These are phyloP conservation scores for Drosophila willistoni DNA, from an alignment of 1,140 invertebrate genomes.

Conservation along the genomic window DNA sequence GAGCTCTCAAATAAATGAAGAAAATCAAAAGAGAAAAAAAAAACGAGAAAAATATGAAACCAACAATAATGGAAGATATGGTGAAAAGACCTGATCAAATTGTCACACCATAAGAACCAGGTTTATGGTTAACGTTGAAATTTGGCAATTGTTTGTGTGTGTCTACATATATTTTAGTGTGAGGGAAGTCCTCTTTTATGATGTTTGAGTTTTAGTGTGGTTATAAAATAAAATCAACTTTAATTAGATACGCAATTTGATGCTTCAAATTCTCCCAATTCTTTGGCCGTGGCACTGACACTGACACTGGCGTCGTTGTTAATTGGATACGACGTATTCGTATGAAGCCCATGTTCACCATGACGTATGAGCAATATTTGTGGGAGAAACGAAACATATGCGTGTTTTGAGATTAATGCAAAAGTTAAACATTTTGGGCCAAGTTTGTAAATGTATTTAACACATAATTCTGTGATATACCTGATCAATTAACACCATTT, in stretches of 20 bases:
- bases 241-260: conserved; percentile 21
- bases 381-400: not conserved
- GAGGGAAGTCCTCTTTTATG: not conserved
- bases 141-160: conserved; percentile 2
- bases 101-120: conserved; percentile 6
- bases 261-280: not conserved
- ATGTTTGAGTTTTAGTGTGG: conserved; percentile 33
- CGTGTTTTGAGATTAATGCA: not conserved
- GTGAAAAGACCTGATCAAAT: conserved; percentile 5
- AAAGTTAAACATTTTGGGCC: not conserved
- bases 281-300: not conserved
- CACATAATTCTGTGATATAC: not conserved
- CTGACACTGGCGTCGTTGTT: conserved; percentile 7
- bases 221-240: conserved; percentile 30
- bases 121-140: conserved; percentile 20
- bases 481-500: not conserved
- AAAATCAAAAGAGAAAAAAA: conserved; percentile 29
- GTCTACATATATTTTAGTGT: conserved; percentile 10
- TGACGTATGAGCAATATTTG: conserved; percentile 28
- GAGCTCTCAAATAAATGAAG: conserved; percentile 41
- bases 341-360: not conserved
- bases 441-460: not conserved
- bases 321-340: conserved; percentile 11
- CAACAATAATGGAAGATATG: conserved; percentile 9
- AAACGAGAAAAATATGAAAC: conserved; percentile 11